These are phyloP conservation scores for Melipona beecheii DNA, from an alignment of 2,888 invertebrate species.

Conservation along the genomic window DNA sequence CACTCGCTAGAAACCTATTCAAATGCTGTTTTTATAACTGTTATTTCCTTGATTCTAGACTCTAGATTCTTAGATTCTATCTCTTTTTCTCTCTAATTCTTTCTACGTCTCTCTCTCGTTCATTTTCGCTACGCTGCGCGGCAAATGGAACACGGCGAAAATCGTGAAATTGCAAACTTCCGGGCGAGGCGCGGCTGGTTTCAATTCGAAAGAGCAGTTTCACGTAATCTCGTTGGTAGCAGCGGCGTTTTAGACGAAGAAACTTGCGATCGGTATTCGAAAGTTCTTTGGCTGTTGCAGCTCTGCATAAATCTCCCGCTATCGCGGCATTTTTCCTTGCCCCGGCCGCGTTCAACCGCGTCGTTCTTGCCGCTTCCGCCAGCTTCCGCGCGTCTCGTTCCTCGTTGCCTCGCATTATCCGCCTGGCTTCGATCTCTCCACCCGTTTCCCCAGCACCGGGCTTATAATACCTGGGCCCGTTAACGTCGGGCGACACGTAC, in stretches of 20 bases:
- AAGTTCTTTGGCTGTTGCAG: conserved; percentile 54
- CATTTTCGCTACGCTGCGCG: neutral
- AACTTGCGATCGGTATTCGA: conserved; percentile 46
- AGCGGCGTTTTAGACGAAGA: conserved; percentile 25
- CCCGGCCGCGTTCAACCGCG: neutral
- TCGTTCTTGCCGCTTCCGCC: neutral
- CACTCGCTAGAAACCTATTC: too few relatives aligned
- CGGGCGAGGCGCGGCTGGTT: neutral
- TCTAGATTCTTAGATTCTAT: too few relatives aligned
- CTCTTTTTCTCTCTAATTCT: neutral
- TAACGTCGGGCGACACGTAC: conserved; percentile 49
- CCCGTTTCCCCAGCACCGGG: neutral
- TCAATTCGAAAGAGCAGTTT: conserved; percentile 51
- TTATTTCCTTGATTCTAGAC: too few relatives aligned
- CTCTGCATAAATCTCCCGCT: conserved; percentile 69
- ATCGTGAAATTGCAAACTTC: conserved; percentile 5
- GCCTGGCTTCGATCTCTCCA: neutral
- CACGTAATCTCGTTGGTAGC: conserved; percentile 42
- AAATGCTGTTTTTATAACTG: too few relatives aligned
- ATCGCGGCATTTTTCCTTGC: conserved; percentile 60
- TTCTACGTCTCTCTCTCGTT: neutral
- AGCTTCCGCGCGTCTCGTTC: too few relatives aligned
- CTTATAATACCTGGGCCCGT: conserved; percentile 45
- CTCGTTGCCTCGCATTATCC: conserved; percentile 30
- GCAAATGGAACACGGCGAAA: neutral